phyloP scores from a whole-genome alignment of 2,113 vertebrate species.

The Sturnus vulgaris region DNA sequence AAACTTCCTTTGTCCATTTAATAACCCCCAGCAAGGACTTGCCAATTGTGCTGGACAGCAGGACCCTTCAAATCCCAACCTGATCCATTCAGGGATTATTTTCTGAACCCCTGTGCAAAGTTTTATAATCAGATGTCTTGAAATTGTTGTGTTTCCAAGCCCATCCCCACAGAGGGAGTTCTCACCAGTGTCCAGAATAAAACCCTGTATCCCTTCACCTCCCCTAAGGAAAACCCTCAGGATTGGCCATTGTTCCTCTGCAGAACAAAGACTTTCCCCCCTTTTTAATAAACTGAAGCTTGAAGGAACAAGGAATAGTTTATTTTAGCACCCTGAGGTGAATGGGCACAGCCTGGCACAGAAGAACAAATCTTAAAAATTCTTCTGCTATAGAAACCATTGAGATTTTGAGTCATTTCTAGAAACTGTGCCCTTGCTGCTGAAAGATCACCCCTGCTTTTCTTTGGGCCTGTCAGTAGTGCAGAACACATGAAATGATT shows the following conservation, averaged over 20 bases:
- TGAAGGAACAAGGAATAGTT: not conserved
- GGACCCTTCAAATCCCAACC: not conserved
- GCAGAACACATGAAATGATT: not conserved
- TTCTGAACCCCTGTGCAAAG: not conserved
- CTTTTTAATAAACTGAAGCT: not conserved
- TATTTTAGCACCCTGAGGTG: not conserved
- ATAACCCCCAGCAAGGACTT: not conserved
- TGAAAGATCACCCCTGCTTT: not conserved
- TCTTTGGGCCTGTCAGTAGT: not conserved
- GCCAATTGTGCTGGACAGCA: not conserved
- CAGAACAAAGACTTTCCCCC: not conserved
- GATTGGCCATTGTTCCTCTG: not conserved
- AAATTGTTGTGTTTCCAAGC: not conserved
- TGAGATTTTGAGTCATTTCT: not conserved
- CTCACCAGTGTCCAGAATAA: not conserved
- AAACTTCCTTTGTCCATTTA: not conserved
- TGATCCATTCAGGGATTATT: not conserved
- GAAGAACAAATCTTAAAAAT: not conserved
- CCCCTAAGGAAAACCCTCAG: not conserved
- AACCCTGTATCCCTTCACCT: not conserved
- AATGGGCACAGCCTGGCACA: not conserved
- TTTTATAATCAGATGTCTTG: not conserved
- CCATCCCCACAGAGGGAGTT: not conserved
- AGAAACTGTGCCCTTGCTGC: not conserved
- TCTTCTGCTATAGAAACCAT: not conserved